Conservation (phyloP, 2,113 vertebrate genomes). For the Bolborhynchus lineola region DNA sequence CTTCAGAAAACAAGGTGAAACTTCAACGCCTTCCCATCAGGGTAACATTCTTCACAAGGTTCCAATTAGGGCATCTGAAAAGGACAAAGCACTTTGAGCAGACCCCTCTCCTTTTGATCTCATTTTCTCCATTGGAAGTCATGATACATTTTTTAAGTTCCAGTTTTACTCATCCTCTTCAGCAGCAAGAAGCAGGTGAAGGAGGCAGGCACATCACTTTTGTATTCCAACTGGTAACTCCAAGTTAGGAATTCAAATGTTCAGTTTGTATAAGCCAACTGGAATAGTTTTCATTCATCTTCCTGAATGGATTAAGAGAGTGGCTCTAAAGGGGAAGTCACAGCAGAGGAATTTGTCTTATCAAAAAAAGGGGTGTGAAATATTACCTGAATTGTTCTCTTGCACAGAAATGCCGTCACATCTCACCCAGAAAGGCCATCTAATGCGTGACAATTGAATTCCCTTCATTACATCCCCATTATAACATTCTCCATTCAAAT, state of each 20-base stretch:
- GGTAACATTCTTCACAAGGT: background rate
- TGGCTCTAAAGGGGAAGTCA: background rate
- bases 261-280: background rate
- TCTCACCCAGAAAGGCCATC: background rate
- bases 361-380: background rate
- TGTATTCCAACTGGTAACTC: background rate
- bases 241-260: background rate
- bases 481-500: background rate
- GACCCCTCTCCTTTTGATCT: background rate
- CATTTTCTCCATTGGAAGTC: background rate
- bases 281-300: background rate
- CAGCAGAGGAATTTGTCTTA: background rate
- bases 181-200: background rate
- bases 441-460: background rate
- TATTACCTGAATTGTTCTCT: background rate
- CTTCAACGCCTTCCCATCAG: background rate
- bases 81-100: background rate
- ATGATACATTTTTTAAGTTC: background rate
- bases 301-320: background rate
- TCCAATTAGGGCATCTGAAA: background rate
- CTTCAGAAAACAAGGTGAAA: background rate
- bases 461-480: background rate
- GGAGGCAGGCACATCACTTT: accelerated
- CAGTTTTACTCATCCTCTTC: background rate
- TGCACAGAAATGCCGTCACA: background rate